Conservation (phyloP, 2,113 vertebrate genomes). For the Forbesichthys papilliferus region DNA sequence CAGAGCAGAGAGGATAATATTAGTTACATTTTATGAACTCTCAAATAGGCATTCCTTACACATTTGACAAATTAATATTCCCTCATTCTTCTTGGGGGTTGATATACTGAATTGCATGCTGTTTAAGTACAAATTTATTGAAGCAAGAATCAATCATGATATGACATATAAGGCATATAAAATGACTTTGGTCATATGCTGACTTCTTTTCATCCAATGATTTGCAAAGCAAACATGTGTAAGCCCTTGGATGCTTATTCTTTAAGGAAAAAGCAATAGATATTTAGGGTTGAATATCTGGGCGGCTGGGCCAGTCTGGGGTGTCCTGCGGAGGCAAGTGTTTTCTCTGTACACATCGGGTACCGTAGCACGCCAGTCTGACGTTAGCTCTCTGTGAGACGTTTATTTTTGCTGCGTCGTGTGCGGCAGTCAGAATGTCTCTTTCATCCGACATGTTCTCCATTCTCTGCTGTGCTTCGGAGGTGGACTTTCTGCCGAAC, state of each 20-base stretch:
- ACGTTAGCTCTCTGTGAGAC: conserved; percentile 56
- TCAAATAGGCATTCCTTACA: too few species aligned
- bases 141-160: conserved; percentile 1
- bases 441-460: conserved; percentile 47
- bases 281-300: conserved; percentile 44
- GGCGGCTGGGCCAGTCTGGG: conserved; percentile 35
- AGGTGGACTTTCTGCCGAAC: conserved; percentile 25
- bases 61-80: too few species aligned
- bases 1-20: too few species aligned
- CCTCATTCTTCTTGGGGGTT: too few species aligned
- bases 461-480: conserved; percentile 8
- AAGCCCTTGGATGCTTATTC: conserved; percentile 51
- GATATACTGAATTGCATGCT: too few species aligned
- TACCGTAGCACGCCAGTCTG: conserved; percentile 49
- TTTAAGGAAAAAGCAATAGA: conserved; percentile 71
- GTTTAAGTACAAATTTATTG: too few species aligned
- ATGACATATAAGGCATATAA: conserved; percentile 15
- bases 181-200: conserved; percentile 22
- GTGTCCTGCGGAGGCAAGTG: conserved; percentile 62
- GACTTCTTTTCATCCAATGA: conserved; percentile 59
- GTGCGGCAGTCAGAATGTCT: conserved; percentile 59
- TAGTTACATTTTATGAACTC: too few species aligned
- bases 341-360: conserved; percentile 77
- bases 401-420: conserved; percentile 77
- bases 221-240: conserved; percentile 57